phyloP scores from a whole-genome alignment of 1,140 invertebrate species.

The Tigriopus japonicus region DNA sequence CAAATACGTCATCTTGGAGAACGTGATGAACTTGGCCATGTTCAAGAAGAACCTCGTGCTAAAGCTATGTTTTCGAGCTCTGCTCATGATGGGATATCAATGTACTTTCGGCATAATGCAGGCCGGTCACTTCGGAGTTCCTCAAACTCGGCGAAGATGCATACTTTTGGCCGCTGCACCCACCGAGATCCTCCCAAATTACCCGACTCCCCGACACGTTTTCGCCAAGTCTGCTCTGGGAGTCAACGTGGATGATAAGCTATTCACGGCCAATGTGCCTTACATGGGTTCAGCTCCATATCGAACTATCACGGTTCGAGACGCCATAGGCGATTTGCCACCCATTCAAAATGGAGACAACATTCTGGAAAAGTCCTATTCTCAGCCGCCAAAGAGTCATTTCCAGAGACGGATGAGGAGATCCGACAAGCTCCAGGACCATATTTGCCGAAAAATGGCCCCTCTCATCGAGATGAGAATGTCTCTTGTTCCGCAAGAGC shows the following conservation, averaged over 20 bases:
- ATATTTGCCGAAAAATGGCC: conserved; percentile 70
- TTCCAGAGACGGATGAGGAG: conserved; percentile 36
- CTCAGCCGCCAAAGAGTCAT: conserved; percentile 36
- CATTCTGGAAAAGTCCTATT: conserved; percentile 46
- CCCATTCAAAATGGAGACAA: conserved; percentile 50
- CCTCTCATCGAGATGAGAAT: conserved; percentile 57
- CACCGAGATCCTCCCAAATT: conserved; percentile 50
- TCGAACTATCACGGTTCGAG: conserved; percentile 50
- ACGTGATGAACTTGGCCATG: conserved; percentile 64
- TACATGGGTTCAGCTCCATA: conserved; percentile 37
- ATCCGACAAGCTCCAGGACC: conserved; percentile 31
- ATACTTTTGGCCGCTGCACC: conserved; percentile 67
- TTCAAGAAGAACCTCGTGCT: conserved; percentile 60
- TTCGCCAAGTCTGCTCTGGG: conserved; percentile 50
- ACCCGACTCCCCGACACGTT: conserved; percentile 57
- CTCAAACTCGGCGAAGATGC: conserved; percentile 54
- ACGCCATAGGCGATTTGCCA: conserved; percentile 65
- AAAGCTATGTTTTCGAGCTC: conserved; percentile 53
- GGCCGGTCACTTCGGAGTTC: conserved; percentile 69
- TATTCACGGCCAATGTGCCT: conserved; percentile 20
- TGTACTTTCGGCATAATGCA: conserved; percentile 70
- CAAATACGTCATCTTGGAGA: conserved; percentile 64
- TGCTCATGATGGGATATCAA: conserved; percentile 69
- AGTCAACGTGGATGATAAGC: conserved; percentile 51
- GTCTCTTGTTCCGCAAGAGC: conserved; percentile 45